These are phyloP conservation scores for Ranitomeya variabilis DNA, from an alignment of 2,113 vertebrate genomes.

Conservation along the genomic window DNA sequence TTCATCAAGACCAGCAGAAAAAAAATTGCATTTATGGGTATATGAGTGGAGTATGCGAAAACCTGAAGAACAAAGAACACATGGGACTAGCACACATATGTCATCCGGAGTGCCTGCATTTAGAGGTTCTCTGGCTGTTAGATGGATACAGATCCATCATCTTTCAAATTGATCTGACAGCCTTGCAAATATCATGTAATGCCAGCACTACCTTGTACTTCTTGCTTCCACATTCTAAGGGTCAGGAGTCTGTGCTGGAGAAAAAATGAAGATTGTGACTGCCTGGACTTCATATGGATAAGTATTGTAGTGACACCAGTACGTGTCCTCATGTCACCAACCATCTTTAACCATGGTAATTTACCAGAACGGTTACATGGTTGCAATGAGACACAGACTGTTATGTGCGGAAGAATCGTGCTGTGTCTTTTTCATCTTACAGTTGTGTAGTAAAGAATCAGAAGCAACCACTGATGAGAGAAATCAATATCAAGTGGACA, in stretches of 20 bases:
- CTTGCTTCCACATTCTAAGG: neutral
- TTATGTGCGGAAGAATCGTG: neutral
- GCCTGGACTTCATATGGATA: neutral
- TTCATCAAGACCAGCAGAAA: neutral
- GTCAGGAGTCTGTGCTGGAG: neutral
- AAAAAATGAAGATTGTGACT: neutral
- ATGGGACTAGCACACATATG: neutral
- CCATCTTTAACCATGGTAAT: neutral
- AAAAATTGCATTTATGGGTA: neutral
- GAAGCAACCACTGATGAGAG: neutral
- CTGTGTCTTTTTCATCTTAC: neutral
- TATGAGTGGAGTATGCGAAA: neutral
- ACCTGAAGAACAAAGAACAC: neutral
- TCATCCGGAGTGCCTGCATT: neutral
- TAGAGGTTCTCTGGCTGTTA: neutral
- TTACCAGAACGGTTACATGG: neutral
- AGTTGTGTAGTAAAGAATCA: neutral
- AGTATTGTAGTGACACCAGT: neutral
- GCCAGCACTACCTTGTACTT: neutral
- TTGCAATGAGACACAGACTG: neutral
- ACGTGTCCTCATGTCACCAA: neutral
- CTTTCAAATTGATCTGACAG: neutral
- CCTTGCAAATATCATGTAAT: neutral
- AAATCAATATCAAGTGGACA: neutral
- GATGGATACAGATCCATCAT: conserved; percentile 11